phyloP scores from a whole-genome alignment of 92 coral and sea anemone genomes.

The Epizoanthus illoricatus region DNA sequence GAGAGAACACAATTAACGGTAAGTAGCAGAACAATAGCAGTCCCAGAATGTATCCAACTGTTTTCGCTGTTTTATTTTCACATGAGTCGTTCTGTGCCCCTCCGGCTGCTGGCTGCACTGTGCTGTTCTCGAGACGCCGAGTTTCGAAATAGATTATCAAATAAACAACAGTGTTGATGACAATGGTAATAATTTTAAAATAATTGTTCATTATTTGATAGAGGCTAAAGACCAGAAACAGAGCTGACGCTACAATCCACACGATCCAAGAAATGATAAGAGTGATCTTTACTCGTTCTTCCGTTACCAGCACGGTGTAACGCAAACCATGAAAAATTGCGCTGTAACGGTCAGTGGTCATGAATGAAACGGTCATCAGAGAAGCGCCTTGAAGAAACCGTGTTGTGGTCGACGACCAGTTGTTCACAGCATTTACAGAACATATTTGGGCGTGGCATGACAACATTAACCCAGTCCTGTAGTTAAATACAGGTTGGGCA shows the following conservation, averaged over 20 bases:
- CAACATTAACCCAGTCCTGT: neutral
- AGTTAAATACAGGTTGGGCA: neutral
- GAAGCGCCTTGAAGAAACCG: neutral
- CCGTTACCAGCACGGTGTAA: neutral
- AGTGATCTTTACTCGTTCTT: neutral
- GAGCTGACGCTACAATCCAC: neutral
- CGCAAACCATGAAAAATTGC: neutral
- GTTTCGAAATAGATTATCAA: neutral
- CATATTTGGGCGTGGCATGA: neutral
- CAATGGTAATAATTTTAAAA: neutral
- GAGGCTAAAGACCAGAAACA: neutral
- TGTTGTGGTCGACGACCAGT: neutral
- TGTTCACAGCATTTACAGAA: neutral
- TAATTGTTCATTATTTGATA: neutral
- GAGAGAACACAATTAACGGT: neutral
- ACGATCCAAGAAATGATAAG: neutral
- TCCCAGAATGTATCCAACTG: neutral
- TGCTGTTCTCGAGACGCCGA: neutral
- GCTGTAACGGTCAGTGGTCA: neutral
- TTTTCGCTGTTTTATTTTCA: neutral
- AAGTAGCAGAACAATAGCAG: neutral
- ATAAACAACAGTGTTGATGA: neutral
- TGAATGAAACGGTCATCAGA: neutral
- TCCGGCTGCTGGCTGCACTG: no score
- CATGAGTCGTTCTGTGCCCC: no score